These are phyloP conservation scores for Salvator merianae DNA, from an alignment of 2,113 vertebrate genomes.

Conservation along the genomic window DNA sequence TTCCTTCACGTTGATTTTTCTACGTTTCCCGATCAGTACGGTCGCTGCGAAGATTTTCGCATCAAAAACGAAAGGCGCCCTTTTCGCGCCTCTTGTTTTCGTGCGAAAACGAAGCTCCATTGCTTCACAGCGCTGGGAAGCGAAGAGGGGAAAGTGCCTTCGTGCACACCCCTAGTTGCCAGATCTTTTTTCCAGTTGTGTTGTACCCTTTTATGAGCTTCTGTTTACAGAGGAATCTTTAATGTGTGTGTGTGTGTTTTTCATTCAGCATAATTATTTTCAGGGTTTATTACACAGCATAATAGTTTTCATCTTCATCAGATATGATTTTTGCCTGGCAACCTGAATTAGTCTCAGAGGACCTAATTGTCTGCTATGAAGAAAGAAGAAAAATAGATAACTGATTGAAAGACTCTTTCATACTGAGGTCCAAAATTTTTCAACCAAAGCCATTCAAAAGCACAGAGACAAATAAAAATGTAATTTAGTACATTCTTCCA, in stretches of 20 bases:
- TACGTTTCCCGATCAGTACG: too few relatives aligned
- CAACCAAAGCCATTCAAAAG: slow-evolving; percentile 54
- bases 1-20: too few relatives aligned
- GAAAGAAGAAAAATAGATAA: slow-evolving; percentile 45
- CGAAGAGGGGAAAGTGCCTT: too few relatives aligned
- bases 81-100: too few relatives aligned
- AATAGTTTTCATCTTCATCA: slow-evolving; percentile 44
- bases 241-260: not conserved
- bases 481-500: slow-evolving; percentile 56
- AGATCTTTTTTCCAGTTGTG: too few relatives aligned
- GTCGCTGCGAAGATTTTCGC: too few relatives aligned
- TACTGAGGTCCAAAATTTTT: slow-evolving; percentile 47
- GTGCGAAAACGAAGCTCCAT: too few relatives aligned
- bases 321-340: slow-evolving; percentile 45
- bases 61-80: too few relatives aligned
- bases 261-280: slow-evolving; percentile 37
- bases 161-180: too few relatives aligned
- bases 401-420: slow-evolving; percentile 54
- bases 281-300: slow-evolving; percentile 27
- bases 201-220: not conserved
- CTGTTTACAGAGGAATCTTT: slow-evolving; percentile 35
- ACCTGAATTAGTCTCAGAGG: slow-evolving; percentile 34
- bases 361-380: slow-evolving; percentile 39
- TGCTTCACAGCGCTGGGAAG: too few relatives aligned
- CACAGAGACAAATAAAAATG: slow-evolving; percentile 53